Percentiles rank a stretch among this genome's conserved stretches.
phyloP scores from a whole-genome alignment of 2,113 vertebrate species.

The Cromileptes altivelis region DNA sequence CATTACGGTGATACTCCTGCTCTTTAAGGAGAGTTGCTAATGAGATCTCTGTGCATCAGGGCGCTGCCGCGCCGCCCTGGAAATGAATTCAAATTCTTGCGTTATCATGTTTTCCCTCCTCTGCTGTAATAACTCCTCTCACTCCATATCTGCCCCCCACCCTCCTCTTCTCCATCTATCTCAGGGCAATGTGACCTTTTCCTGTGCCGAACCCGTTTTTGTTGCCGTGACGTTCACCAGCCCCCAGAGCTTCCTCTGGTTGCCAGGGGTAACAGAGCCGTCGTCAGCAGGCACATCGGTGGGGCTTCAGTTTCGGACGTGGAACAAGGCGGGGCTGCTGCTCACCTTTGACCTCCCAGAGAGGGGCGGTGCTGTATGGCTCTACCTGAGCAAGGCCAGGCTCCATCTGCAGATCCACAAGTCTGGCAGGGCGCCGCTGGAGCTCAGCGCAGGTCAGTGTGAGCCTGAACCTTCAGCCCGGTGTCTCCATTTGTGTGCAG shows the following conservation, averaged over 20 bases:
- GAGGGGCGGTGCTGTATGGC: constrained; percentile 79
- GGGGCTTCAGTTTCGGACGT: constrained; percentile 93
- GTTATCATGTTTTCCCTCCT: constrained; percentile 39
- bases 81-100: constrained; percentile 62
- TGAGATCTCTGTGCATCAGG: constrained; percentile 44
- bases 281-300: constrained; percentile 55
- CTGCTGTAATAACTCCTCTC: constrained; percentile 12
- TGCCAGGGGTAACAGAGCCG: constrained; percentile 70
- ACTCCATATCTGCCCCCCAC: background rate
- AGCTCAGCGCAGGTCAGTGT: constrained; percentile 87
- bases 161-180: background rate
- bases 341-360: constrained; percentile 85
- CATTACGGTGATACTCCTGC: constrained; percentile 58
- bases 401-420: constrained; percentile 87
- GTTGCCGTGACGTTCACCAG: constrained; percentile 92
- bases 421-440: constrained; percentile 83
- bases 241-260: constrained; percentile 87
- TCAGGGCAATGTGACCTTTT: constrained; percentile 91
- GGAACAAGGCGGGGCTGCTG: constrained; percentile 91
- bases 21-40: constrained; percentile 63
- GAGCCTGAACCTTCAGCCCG: background rate
- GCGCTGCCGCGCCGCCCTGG: constrained; percentile 21
- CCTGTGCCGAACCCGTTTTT: constrained; percentile 87
- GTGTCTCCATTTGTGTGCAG: background rate
- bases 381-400: constrained; percentile 88